Base-by-base conservation (phyloP, 2,797 vertebrate genomes). In the Acanthornis magna region DNA sequence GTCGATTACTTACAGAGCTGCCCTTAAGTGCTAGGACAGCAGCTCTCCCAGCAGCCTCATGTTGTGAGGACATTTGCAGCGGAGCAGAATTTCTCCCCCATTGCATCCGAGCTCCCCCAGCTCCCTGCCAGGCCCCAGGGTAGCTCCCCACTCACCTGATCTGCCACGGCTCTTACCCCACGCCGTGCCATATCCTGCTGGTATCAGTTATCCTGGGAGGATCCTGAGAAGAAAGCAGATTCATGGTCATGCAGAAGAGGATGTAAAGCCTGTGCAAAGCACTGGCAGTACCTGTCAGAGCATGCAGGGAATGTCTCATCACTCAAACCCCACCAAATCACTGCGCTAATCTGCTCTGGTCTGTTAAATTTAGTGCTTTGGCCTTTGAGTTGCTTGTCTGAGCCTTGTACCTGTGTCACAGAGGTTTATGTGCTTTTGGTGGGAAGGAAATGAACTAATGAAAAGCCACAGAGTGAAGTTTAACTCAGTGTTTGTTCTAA, bases 1-100 rank as follows among this genome's bases (percentile, higher is more conserved):
- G 76, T 89, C 96, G 94, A 2, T 97, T 94, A 77, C 94, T 94
- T 85, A 73, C n/a, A 71, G 58, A 73, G 77, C 89, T 89, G 68
- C 54, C 76, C 58, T n/a, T 22, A 70, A 91, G 71, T 67, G 91
- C 74, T 57, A 42, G 63, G 68, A 10, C 53, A 82, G 92, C 16
- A 22, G 53, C 75, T 84, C 57, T 87, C 53, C 40, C 5, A 0
- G 45, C 81, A 83, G 68, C 62, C 34, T 30, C 1, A 1, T 57
- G 87, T 50, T 2, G 2, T 53, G 67, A 80, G 51, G 43, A 30
- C 63, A 20, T 70, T 70, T 94, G 55, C 54, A 72, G 48, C 0
- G 0, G 26, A 32, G 71, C 76, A 93, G 72, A 72, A 60, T 84
- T 93, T 80, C 38, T 86, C 10, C 40, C 57, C 32, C 2, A 0